Evolutionary conservation across 2,113 vertebrate genomes (phyloP).

Genomic region (Psephotus haematonotus): DNA sequence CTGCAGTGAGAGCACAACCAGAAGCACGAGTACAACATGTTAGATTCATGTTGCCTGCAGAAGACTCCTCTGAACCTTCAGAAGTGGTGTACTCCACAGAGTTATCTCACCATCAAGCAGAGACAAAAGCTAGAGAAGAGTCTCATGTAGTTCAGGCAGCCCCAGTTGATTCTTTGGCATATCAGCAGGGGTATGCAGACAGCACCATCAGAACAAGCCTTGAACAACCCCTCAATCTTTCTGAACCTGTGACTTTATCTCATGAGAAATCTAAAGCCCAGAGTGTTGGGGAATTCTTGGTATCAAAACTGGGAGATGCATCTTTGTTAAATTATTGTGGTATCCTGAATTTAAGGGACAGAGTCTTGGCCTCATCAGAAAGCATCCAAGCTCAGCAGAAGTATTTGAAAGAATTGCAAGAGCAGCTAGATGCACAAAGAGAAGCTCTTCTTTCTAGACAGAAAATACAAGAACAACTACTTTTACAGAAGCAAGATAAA

Average conservation of each 20-base stretch:
- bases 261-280: background rate
- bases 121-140: background rate
- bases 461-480: slow-evolving; percentile 71
- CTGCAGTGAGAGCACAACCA: background rate
- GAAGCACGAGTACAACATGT: background rate
- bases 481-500: slow-evolving; percentile 59
- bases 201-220: background rate
- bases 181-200: background rate
- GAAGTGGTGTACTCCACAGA: background rate
- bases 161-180: background rate
- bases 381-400: slow-evolving; percentile 66
- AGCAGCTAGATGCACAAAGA: slow-evolving; percentile 68
- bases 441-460: slow-evolving; percentile 69
- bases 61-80: slow-evolving; percentile 4
- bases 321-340: slow-evolving; percentile 34
- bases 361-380: slow-evolving; percentile 41
- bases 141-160: background rate
- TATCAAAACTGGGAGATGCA: background rate
- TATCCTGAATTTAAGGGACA: slow-evolving; percentile 26
- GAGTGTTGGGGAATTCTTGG: background rate
- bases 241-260: background rate
- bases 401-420: slow-evolving; percentile 67
- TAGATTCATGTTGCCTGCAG: slow-evolving; percentile 11
- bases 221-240: background rate
- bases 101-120: background rate